phyloP scores from a whole-genome alignment of 2,113 vertebrate genomes.

The Bufo gargarizans region DNA sequence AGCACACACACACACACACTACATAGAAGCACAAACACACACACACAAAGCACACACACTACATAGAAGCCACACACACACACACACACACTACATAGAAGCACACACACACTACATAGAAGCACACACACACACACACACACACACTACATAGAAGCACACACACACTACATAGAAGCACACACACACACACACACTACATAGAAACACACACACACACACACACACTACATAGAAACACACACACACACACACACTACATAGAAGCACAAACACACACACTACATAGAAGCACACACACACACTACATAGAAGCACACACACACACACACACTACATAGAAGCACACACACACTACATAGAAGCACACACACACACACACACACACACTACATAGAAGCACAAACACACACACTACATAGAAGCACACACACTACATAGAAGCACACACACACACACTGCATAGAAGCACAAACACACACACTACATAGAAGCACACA shows the following conservation, averaged over 20 bases:
- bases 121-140: not conserved
- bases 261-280: constrained; percentile 19
- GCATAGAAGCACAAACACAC: too few relatives aligned
- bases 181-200: too few relatives aligned
- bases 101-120: too few relatives aligned
- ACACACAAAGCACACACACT: too few relatives aligned
- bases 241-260: too few relatives aligned
- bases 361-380: not conserved
- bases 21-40: constrained; percentile 19
- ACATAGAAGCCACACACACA: constrained; percentile 14
- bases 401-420: too few relatives aligned
- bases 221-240: constrained; percentile 25
- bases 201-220: constrained; percentile 7
- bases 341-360: too few relatives aligned
- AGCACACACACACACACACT: not conserved
- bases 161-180: too few relatives aligned
- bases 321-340: too few relatives aligned
- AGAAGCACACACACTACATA: constrained; percentile 18
- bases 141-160: too few relatives aligned
- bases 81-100: constrained; percentile 6
- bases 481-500: too few relatives aligned
- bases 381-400: constrained; percentile 31
- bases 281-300: too few relatives aligned
- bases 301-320: constrained; percentile 25
- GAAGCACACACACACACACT: not conserved